These are phyloP conservation scores for Tychaedon coryphoeus DNA, from an alignment of 2,113 vertebrate genomes.

Conservation along the genomic window DNA sequence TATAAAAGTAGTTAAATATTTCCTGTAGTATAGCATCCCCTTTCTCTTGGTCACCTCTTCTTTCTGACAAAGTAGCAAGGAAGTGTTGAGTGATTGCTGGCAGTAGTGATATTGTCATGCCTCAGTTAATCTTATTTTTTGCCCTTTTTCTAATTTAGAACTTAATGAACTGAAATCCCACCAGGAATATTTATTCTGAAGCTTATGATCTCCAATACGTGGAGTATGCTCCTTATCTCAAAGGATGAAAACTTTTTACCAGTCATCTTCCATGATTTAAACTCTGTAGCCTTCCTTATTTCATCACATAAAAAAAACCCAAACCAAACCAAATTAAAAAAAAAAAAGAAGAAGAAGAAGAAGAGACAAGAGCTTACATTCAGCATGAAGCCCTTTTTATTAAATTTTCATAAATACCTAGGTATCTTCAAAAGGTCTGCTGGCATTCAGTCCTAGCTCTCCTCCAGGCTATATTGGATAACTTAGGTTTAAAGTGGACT, in stretches of 20 bases:
- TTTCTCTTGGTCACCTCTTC: neutral
- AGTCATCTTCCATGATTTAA: neutral
- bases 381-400: neutral
- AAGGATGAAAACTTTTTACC: neutral
- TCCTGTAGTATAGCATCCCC: neutral
- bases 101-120: neutral
- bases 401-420: neutral
- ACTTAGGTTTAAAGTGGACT: neutral
- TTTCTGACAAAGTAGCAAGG: neutral
- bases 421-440: neutral
- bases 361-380: rapidly evolving
- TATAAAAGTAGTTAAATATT: neutral
- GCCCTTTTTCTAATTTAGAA: neutral
- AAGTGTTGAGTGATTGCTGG: neutral
- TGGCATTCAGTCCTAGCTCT: neutral
- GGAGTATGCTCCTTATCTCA: neutral
- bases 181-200: neutral
- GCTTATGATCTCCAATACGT: neutral
- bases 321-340: no score
- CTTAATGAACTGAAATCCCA: neutral
- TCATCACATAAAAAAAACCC: neutral
- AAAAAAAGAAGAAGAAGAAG: rapidly evolving
- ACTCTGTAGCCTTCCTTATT: neutral
- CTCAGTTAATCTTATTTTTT: neutral
- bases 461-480: neutral